Conservation (phyloP, 2,797 vertebrate genomes). For the Etheostoma nigrum region DNA sequence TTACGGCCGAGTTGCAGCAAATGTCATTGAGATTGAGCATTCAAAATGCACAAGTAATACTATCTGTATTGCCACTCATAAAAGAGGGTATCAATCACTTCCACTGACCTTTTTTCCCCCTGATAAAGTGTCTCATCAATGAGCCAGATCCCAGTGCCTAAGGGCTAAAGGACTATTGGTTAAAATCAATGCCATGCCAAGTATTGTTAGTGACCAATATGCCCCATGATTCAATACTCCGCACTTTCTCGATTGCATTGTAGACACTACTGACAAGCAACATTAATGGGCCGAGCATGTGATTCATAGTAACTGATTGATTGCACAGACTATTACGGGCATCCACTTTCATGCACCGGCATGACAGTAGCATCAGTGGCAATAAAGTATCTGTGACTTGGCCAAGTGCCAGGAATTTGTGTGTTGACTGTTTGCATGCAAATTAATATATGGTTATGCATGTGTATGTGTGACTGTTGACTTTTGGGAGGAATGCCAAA, state of each 20-base stretch:
- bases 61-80: conserved; percentile 71
- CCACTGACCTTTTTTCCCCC: conserved; percentile 74
- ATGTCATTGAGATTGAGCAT: conserved; percentile 78
- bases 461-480: conserved; percentile 39
- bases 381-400: conserved; percentile 48
- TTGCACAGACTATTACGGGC: conserved; percentile 31
- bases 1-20: conserved; percentile 69
- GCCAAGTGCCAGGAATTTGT: conserved; percentile 43
- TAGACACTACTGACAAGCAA: conserved; percentile 58
- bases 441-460: conserved; percentile 29
- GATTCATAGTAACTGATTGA: conserved; percentile 64
- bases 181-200: conserved; percentile 79
- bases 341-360: conserved; percentile 44
- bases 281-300: conserved; percentile 62
- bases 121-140: conserved; percentile 78
- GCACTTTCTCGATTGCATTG: conserved; percentile 73
- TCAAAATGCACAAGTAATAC: conserved; percentile 75
- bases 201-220: conserved; percentile 76
- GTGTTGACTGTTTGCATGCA: conserved; percentile 38
- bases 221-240: conserved; percentile 67
- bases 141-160: conserved; percentile 62
- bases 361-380: conserved; percentile 37
- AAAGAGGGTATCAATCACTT: conserved; percentile 80
- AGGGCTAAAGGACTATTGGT: conserved; percentile 61
- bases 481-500: conserved; percentile 31